Conservation (phyloP, 2,113 vertebrate species). For the human region GRCh38 chr1:222093501-222094000, state of each 20-base stretch:
- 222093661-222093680: neutral
- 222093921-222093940: slow-evolving; percentile 39
- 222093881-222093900: slow-evolving; percentile 57
- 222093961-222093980: neutral
- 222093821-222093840: slow-evolving; percentile 55
- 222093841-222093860: neutral
- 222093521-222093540: neutral
- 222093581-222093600: neutral
- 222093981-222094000: neutral
- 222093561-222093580: neutral
- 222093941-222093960: neutral
- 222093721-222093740: neutral
- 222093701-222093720: neutral
- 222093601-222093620: neutral
- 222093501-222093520: neutral
- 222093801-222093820: slow-evolving; percentile 53
- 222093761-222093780: slow-evolving; percentile 65
- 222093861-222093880: neutral
- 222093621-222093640: rapidly evolving
- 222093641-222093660: neutral
- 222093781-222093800: slow-evolving; percentile 29
- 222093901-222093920: neutral
- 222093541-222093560: neutral
- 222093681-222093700: neutral
- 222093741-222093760: slow-evolving; percentile 56